A percentile compares a stretch with the other conserved stretches of the same genome.
Conservation (phyloP, 2,113 vertebrate species). For the Columba janthina region DNA sequence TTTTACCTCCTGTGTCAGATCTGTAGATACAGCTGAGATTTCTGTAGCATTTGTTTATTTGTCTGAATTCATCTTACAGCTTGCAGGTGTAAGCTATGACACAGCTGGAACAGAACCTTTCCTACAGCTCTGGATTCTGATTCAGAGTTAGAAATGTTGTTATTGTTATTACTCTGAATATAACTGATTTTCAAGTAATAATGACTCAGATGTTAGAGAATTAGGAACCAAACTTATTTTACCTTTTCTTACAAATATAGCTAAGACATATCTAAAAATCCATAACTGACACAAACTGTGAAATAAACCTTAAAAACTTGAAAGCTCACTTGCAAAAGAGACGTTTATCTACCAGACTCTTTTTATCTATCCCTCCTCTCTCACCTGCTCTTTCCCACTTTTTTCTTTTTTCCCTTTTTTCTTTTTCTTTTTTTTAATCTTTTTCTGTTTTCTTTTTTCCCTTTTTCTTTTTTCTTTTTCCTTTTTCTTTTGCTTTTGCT, state of each 20-base stretch:
- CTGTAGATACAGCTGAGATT: background rate
- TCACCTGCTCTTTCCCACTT: background rate
- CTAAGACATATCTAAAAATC: background rate
- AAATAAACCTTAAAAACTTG: background rate
- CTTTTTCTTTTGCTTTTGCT: fast-evolving
- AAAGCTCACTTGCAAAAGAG: background rate
- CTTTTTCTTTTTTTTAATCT: too few relatives aligned
- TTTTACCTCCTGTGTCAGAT: background rate
- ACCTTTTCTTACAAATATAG: background rate
- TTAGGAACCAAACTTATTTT: background rate
- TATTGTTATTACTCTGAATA: background rate
- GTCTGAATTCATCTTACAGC: background rate
- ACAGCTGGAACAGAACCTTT: background rate
- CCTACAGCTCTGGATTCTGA: background rate
- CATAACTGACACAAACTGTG: background rate
- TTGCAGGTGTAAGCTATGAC: background rate
- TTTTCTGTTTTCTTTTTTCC: too few relatives aligned
- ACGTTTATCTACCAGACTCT: background rate
- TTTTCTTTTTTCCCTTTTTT: background rate
- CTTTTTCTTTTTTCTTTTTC: too few relatives aligned
- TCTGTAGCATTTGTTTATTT: background rate
- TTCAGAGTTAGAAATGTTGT: background rate
- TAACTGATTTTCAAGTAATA: background rate
- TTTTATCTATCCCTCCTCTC: too few relatives aligned
- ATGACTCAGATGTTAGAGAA: background rate